These are phyloP conservation scores for Brotula barbata DNA, from an alignment of 2,797 vertebrate species.

Conservation along the genomic window DNA sequence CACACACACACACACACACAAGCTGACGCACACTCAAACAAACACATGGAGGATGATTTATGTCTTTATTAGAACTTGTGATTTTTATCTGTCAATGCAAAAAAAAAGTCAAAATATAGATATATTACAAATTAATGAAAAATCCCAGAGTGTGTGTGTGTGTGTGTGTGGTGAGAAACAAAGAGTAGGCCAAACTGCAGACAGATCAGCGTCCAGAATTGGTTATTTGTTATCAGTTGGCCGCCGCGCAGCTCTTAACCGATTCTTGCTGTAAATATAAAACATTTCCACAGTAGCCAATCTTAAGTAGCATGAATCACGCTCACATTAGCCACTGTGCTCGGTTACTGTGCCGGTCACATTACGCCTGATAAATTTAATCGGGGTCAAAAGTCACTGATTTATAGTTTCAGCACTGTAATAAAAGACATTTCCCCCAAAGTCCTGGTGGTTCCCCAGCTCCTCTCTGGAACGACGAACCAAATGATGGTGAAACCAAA, in stretches of 20 bases:
- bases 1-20: constrained; percentile 14
- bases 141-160: no score
- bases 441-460: neutral
- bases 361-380: constrained; percentile 5
- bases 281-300: constrained; percentile 24
- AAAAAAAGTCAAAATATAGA: no score
- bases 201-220: no score
- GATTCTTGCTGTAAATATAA: constrained; percentile 6
- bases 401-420: no score
- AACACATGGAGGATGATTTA: constrained; percentile 1
- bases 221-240: constrained; percentile 10
- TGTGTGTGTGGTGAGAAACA: no score
- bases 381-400: constrained; percentile 7
- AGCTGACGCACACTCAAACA: constrained; percentile 5
- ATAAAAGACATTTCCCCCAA: neutral
- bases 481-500: neutral
- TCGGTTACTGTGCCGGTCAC: neutral
- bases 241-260: neutral
- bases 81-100: constrained; percentile 12
- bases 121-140: no score
- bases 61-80: constrained; percentile 9
- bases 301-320: neutral
- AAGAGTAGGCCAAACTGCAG: no score
- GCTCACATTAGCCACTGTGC: neutral
- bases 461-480: neutral